Evolutionary conservation across 1,140 invertebrate genomes (phyloP).

Genomic region (Pseudomyrmex sp.): DNA sequence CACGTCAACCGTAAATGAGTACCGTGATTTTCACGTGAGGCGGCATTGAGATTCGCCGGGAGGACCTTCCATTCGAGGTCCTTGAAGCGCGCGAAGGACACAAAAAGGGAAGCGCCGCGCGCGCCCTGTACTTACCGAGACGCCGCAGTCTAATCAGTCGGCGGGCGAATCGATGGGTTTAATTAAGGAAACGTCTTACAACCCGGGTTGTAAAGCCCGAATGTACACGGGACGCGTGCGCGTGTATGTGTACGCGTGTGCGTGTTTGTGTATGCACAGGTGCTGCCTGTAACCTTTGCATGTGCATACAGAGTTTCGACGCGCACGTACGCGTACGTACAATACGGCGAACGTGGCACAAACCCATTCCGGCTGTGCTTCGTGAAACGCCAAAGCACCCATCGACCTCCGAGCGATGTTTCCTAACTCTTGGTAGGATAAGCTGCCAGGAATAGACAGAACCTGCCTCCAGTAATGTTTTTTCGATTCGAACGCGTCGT

Average conservation of each 20-base stretch:
- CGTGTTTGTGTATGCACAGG: constrained; percentile 18
- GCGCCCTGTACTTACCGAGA: constrained; percentile 32
- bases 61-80: background rate
- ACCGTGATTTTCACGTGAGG: constrained; percentile 32
- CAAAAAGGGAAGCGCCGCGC: constrained; percentile 44
- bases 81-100: constrained; percentile 11
- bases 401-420: constrained; percentile 40
- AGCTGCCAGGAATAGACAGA: too few species aligned
- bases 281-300: constrained; percentile 35
- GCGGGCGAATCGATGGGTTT: constrained; percentile 71
- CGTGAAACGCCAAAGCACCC: constrained; percentile 34
- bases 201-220: constrained; percentile 52
- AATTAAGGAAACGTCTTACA: constrained; percentile 73
- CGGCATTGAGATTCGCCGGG: constrained; percentile 35
- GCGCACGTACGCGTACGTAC: background rate
- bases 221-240: constrained; percentile 41
- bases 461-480: too few species aligned
- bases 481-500: too few species aligned
- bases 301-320: constrained; percentile 4
- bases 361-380: constrained; percentile 32
- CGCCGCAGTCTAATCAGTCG: constrained; percentile 68
- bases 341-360: constrained; percentile 22
- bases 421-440: background rate
- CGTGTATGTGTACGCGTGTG: background rate
- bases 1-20: constrained; percentile 35